Base-by-base conservation (phyloP, 2,888 invertebrate genomes). In the Eubasilissa splendida region DNA sequence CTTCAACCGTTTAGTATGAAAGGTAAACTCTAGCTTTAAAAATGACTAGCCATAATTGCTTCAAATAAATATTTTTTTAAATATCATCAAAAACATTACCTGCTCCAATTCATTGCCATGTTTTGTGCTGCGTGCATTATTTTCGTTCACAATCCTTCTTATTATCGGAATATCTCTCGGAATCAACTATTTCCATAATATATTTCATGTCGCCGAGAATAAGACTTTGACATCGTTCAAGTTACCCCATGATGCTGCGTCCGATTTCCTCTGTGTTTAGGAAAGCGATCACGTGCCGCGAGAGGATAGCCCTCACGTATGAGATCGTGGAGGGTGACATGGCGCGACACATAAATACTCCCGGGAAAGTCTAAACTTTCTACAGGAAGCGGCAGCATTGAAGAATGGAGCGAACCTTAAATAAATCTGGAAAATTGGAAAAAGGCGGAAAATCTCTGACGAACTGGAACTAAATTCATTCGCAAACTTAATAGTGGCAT, bases 201-300 rank as follows among this genome's bases (percentile, higher is more conserved):
- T 31, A 33, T 63, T 12, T 58, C 14, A 31, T 12, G 53, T 73
- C 56, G 3, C 33, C 56, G 10, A 22, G 42, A 73, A 54, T 12
- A 42, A 50, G 73, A 10, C 3, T 58, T 54, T 4, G 56, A 42
- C 56, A 54, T 73, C 22, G 31, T 73, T 73, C 31, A 58, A 65
- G 31, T 33, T 7, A 22, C 56, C 33, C 33, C 70, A 54, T 58
- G 71, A 12, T 56, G 56, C 71, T 8, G 54, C 42, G 71, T 63
- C 68, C 53, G n/a, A 58, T 71, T 58, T 12, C 54, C 74, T 54
- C 53, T 14, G 74, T n/a, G 58, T 79, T 73, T 52, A 59, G 54
- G 52, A 79, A 75, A 79, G 75, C 75, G 66, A 56, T 74, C 79
- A 79, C 79, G 79, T 79, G 11, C 53, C 31, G 9, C 60, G 5